Evolutionary conservation across 2,797 vertebrate species (phyloP).

Genomic region (Sebastes hopkinsi): DNA sequence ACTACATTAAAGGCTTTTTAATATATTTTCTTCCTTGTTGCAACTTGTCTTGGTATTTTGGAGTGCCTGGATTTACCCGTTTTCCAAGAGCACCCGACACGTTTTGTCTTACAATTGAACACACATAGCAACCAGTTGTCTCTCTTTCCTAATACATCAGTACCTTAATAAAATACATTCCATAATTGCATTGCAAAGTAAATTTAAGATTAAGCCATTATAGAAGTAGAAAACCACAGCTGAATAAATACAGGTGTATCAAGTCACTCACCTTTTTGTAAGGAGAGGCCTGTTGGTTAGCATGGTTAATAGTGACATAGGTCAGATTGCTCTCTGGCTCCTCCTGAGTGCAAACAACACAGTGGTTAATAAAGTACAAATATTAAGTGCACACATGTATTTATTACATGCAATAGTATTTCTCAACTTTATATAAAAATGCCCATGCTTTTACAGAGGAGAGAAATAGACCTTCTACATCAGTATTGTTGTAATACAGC

Average conservation of each 20-base stretch:
- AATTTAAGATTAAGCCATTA: background rate
- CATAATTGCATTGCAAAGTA: background rate
- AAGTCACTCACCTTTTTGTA: background rate
- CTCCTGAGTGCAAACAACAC: background rate
- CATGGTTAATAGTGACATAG: background rate
- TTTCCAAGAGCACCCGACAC: no score
- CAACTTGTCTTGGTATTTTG: no score
- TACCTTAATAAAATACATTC: background rate
- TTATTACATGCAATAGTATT: background rate
- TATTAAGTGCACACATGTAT: background rate
- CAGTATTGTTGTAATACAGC: background rate
- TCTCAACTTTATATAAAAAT: background rate
- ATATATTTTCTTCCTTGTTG: no score
- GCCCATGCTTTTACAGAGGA: background rate
- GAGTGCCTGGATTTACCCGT: no score
- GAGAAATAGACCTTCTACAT: background rate
- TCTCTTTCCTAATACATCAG: background rate
- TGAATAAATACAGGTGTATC: background rate
- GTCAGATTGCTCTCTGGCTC: slow-evolving; percentile 11
- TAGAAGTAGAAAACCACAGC: background rate
- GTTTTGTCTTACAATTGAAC: no score
- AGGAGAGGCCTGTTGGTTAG: background rate
- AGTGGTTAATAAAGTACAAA: background rate
- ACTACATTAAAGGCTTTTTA: no score
- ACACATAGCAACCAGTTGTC: no score